Percentiles rank a stretch among this genome's conserved stretches.
Conservation (phyloP, 2,888 invertebrate genomes). For the Crossocerus cetratus region DNA sequence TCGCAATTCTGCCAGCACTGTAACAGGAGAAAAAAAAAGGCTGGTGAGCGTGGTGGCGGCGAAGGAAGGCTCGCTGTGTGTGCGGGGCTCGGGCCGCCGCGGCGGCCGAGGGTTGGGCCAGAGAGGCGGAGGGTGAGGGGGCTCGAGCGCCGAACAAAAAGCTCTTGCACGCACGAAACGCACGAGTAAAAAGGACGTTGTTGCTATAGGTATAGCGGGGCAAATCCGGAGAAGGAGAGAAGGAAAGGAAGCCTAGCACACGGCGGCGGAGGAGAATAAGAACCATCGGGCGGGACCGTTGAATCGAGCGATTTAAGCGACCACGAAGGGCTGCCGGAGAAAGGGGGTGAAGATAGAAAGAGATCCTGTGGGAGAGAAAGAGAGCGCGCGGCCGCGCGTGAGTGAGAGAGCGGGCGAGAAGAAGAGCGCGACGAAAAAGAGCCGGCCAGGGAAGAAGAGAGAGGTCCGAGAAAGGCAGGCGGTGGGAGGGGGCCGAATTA, state of each 20-base stretch:
- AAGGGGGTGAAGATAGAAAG: conserved; percentile 30
- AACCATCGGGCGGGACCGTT: conserved; percentile 65
- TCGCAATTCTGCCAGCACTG: conserved; percentile 75
- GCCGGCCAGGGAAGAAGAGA: conserved; percentile 14
- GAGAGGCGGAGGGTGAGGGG: conserved; percentile 22
- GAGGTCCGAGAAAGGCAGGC: conserved; percentile 25
- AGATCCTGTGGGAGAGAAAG: conserved; percentile 14
- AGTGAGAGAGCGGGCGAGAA: conserved; percentile 16
- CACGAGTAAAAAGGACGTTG: conserved; percentile 45
- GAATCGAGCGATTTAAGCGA: conserved; percentile 71
- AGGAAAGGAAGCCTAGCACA: conserved; percentile 33
- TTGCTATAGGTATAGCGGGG: conserved; percentile 36
- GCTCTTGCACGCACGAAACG: conserved; percentile 45
- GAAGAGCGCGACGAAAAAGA: conserved; percentile 21
- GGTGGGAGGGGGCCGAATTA: conserved; percentile 69
- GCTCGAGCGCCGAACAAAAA: conserved; percentile 51
- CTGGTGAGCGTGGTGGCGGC: conserved; percentile 37
- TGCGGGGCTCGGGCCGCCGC: no score
- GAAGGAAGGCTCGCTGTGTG: conserved; percentile 9
- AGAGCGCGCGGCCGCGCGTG: conserved; percentile 20
- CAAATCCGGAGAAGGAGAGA: conserved; percentile 61
- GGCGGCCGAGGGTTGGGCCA: no score
- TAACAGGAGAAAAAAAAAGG: conserved; percentile 58
- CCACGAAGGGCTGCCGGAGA: conserved; percentile 36
- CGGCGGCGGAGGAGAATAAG: conserved; percentile 63